Evolutionary conservation across 2,888 invertebrate genomes (phyloP), one percentile per base, ranked within the genome.

Genomic region (Lasiommata megera): DNA sequence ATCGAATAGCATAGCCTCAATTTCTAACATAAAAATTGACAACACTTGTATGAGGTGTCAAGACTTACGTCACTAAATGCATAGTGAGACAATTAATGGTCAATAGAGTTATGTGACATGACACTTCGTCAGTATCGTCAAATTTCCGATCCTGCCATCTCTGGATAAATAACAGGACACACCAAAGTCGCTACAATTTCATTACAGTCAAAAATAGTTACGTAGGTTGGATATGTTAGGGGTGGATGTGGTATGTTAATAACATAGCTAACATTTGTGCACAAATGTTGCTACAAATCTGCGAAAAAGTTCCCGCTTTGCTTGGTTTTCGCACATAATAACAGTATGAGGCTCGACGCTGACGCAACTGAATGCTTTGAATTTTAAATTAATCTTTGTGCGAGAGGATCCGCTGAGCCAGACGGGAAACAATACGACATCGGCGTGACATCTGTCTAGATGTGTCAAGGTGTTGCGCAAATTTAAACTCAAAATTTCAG

Each of bases 341-440:
- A 2, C 23, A 23, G 23, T 23, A 82, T 80, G 76, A 66, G 69
- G 72, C 72, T 67, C 70, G 71, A 71, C 71, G 73, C 72, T 64
- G 67, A 67, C 74, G 74, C 74, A 73, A 74, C 82, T 68, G 77
- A 72, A 76, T 72, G 77, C 74, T 82, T 79, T 82, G 86, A 84
- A 87, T 87, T 88, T 87, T 82, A 86, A 88, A 88, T 87, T 80
- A 84, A 81, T 82, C 79, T 83, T 84, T 83, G 79, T 78, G 77
- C 74, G 77, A 72, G 79, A 73, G 73, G 76, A 79, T 77, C 77
- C 75, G 81, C 82, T 76, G 82, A 80, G 77, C 74, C 79, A 79
- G 78, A 78, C 71, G 66, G 76, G 77, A 80, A 81, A 82, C 80
- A 80, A 70, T 65, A 59, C 61, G 58, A 60, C 44, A 59, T 37